Conservation (phyloP, 2,888 invertebrate species). For the Tolmerus cingulatus region DNA sequence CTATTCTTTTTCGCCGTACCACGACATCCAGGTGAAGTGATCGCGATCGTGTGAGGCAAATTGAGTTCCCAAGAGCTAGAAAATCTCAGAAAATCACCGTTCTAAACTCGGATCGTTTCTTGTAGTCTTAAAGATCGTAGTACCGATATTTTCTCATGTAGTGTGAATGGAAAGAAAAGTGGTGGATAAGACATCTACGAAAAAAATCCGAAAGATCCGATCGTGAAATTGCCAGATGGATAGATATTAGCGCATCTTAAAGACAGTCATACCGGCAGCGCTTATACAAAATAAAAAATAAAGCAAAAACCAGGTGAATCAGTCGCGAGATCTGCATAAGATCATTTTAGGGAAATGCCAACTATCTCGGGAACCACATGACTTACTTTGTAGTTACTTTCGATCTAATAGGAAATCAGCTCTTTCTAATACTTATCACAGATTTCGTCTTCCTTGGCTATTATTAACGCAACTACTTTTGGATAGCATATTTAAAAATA, state of each 20-base stretch:
- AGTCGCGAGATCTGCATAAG: background rate
- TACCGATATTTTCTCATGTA: background rate
- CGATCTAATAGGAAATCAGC: background rate
- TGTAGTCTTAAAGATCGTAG: background rate
- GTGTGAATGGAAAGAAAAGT: background rate
- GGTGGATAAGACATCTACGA: background rate
- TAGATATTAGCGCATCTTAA: background rate
- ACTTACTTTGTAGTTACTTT: background rate
- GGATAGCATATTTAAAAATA: background rate
- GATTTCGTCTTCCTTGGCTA: slow-evolving; percentile 7
- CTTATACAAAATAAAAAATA: background rate
- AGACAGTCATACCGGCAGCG: background rate
- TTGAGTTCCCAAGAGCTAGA: background rate
- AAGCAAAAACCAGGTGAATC: background rate
- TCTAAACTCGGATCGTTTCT: background rate
- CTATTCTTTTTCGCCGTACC: background rate
- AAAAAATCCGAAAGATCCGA: background rate
- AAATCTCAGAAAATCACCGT: background rate
- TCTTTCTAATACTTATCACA: background rate
- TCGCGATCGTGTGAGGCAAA: background rate
- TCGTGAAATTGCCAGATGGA: background rate
- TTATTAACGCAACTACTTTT: slow-evolving; percentile 2
- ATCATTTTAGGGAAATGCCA: background rate
- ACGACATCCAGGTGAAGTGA: background rate
- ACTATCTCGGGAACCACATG: background rate